A percentile compares a stretch with the other conserved stretches of the same genome.
phyloP scores from a whole-genome alignment of 2,888 invertebrate genomes.

The Dicyrtoma fusca region DNA sequence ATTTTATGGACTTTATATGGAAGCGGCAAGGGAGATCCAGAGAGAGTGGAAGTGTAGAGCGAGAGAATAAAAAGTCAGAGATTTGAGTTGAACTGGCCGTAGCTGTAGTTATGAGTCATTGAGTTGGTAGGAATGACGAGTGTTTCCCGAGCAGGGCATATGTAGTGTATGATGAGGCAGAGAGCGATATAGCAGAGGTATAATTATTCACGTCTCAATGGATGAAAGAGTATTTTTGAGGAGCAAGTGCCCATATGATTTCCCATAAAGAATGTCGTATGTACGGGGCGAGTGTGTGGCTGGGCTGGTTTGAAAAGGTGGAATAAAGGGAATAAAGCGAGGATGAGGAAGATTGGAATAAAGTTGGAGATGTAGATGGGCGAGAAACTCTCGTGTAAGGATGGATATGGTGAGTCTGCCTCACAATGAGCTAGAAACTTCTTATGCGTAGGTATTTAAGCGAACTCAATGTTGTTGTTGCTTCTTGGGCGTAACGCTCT shows the following conservation, averaged over 20 bases:
- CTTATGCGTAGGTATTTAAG: slow-evolving; percentile 22
- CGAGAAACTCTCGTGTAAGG: slow-evolving; percentile 17
- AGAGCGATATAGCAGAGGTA: not conserved
- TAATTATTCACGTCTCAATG: not conserved
- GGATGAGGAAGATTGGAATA: slow-evolving; percentile 1
- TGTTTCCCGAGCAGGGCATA: not conserved
- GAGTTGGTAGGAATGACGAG: not conserved
- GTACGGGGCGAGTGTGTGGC: not conserved
- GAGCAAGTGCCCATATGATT: slow-evolving; percentile 9
- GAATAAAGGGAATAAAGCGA: slow-evolving; percentile 9
- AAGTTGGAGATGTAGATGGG: slow-evolving; percentile 15
- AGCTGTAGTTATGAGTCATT: not conserved
- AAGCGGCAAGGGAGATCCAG: too few relatives aligned
- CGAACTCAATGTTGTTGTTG: slow-evolving; percentile 21
- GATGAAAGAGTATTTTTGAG: not conserved
- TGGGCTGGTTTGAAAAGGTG: slow-evolving; percentile 6
- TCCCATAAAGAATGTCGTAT: not conserved
- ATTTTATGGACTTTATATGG: too few relatives aligned
- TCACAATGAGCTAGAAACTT: slow-evolving; percentile 9
- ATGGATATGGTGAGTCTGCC: not conserved
- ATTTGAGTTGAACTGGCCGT: not conserved
- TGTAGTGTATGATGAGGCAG: not conserved
- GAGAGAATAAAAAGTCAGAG: too few relatives aligned
- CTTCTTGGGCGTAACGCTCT: slow-evolving; percentile 50
- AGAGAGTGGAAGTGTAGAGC: too few relatives aligned